Evolutionary conservation across 2,797 vertebrate genomes (phyloP).

Genomic region (Echeneis naucrates): DNA sequence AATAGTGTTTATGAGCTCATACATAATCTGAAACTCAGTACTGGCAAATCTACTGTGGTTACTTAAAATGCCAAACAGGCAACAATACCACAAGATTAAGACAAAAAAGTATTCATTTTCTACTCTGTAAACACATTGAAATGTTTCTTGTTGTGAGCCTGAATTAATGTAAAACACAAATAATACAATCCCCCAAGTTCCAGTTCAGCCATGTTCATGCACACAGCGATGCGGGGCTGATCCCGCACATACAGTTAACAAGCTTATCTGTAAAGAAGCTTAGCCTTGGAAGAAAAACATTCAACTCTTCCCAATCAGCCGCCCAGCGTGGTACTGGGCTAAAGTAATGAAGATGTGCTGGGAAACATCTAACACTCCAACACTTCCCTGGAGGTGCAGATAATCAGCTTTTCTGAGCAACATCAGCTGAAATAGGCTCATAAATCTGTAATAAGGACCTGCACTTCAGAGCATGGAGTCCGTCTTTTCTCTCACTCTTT

Average conservation of each 20-base stretch:
- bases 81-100: conserved; percentile 3
- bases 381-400: conserved; percentile 60
- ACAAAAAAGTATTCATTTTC: conserved; percentile 5
- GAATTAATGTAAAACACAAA: conserved; percentile 21
- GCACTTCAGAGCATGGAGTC: conserved; percentile 40
- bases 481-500: conserved; percentile 25
- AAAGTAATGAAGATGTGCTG: conserved; percentile 59
- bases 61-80: conserved; percentile 11
- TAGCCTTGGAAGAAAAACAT: conserved; percentile 48
- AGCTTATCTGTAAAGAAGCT: conserved; percentile 64
- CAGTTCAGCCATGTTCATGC: conserved; percentile 36
- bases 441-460: conserved; percentile 72
- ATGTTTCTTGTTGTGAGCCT: conserved; percentile 3
- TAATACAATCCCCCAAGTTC: conserved; percentile 29
- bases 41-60: conserved; percentile 8
- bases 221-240: conserved; percentile 14
- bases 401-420: conserved; percentile 71
- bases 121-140: conserved; percentile 35
- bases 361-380: conserved; percentile 53
- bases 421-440: conserved; percentile 67
- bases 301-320: conserved; percentile 50
- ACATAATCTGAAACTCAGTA: conserved; percentile 7
- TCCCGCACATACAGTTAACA: conserved; percentile 56
- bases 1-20: conserved; percentile 14
- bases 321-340: conserved; percentile 33